Evolutionary conservation across 92 coral and sea anemone genomes (phyloP), one percentile per base, ranked within the genome.

Genomic region (Siderastrea radians): DNA sequence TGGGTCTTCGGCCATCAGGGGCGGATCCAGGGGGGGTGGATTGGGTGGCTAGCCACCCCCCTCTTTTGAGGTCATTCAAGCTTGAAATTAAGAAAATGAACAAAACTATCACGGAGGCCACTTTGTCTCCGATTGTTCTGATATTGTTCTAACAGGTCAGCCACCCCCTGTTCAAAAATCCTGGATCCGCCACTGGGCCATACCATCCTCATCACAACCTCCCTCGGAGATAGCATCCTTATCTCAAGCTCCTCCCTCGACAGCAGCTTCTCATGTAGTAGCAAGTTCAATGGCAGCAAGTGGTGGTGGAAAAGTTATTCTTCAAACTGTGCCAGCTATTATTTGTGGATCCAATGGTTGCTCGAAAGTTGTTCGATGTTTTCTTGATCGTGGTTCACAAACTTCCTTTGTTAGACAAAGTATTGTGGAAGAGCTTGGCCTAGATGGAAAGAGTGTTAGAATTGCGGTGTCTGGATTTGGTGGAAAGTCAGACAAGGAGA

Each of bases 291-390:
- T 48, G 10, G 75, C 75, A 44, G 66, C 7, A 7, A 44, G 46
- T 5, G 6, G 5, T 7, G 68, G 15, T 0, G 79, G 80, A 51
- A 68, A 82, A 43, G 86, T 82, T 11, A 60, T 82, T 38, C 72
- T 86, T 26, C 90, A 86, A 16, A 86, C 84, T 50, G 55, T 77
- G 14, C 90, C 90, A 77, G 84, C 85, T 14, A 69, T 67, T 57
- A 55, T 75, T 46, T 68, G 73, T 78, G 85, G 85, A 78, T 17
- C 85, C 10, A 58, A 68, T 68, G 90, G 76, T 0, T 55, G n/a
- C 60, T 1, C 67, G 68, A 78, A 85, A 11, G 89, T 85, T 79
- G 77, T 79, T 4, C 14, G 84, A 64, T 80, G 89, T 47, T 85
- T 75, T 65, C 58, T 86, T 78, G 90, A 77, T 77, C 81, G 67